Evolutionary conservation across 1,140 invertebrate species (phyloP).

Genomic region (Myzus persicae): DNA sequence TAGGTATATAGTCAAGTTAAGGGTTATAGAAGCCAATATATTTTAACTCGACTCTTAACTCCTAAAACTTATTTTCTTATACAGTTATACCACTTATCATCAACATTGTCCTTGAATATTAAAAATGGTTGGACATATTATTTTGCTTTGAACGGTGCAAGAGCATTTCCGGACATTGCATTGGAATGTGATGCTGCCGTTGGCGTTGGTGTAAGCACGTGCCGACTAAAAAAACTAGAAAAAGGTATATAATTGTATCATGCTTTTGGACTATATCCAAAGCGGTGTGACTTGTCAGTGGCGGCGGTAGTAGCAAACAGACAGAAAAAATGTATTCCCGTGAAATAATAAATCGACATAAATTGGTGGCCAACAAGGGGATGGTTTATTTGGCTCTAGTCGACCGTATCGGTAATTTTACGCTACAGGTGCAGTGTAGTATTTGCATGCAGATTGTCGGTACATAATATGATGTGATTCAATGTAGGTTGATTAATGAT

Average conservation of each 20-base stretch:
- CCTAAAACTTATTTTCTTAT: not conserved
- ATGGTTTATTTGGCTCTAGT: not conserved
- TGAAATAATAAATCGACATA: constrained; percentile 20
- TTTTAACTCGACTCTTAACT: not conserved
- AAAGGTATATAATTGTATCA: not conserved
- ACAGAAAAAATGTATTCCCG: not conserved
- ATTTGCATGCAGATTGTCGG: not conserved
- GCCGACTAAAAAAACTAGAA: constrained; percentile 24
- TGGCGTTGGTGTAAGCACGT: constrained; percentile 6
- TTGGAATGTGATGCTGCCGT: not conserved
- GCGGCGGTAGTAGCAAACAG: not conserved
- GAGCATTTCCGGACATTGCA: not conserved
- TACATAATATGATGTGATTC: not conserved
- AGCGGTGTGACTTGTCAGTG: not conserved
- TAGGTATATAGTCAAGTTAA: not conserved
- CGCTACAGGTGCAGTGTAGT: not conserved
- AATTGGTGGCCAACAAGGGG: not conserved
- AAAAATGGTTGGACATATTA: not conserved
- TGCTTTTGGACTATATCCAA: not conserved
- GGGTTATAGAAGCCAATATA: not conserved
- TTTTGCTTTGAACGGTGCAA: not conserved
- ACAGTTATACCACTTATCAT: not conserved
- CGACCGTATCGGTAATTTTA: not conserved
- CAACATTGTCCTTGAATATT: not conserved
- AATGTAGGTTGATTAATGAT: not conserved